A percentile compares a stretch with the other conserved stretches of the same genome.
These are phyloP conservation scores for Myotis planiceps DNA, from an alignment of 2,797 vertebrate species.

Conservation along the genomic window DNA sequence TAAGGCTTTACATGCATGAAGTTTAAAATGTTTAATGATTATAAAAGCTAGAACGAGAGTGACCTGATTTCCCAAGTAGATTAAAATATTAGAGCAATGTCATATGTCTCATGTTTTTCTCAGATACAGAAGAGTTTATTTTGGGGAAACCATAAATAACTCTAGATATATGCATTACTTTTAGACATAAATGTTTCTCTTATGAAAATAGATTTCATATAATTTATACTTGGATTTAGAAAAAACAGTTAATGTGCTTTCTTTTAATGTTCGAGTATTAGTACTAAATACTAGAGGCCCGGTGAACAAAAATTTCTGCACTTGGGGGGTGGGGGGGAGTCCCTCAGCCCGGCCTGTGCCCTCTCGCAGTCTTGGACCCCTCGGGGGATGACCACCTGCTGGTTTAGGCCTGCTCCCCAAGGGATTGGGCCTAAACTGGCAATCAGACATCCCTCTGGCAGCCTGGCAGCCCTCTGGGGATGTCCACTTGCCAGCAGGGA, in stretches of 20 bases:
- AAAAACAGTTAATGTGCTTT: not conserved
- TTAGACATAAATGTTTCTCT: not conserved
- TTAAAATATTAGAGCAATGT: not conserved
- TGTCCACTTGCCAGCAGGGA: too few relatives aligned
- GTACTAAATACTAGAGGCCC: not conserved
- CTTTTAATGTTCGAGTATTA: not conserved
- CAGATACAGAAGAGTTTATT: not conserved
- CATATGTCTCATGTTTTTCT: not conserved
- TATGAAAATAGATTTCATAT: not conserved
- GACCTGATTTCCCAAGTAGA: not conserved
- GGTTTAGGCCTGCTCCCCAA: too few relatives aligned
- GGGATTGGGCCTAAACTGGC: too few relatives aligned
- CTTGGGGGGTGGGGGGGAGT: accelerated
- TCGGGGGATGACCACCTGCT: too few relatives aligned
- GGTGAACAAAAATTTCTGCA: too few relatives aligned
- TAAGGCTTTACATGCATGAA: not conserved
- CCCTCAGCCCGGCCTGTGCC: too few relatives aligned
- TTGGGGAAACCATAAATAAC: not conserved
- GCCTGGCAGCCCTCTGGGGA: too few relatives aligned
- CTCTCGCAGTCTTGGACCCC: too few relatives aligned
- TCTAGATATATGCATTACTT: not conserved
- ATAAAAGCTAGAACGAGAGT: not conserved
- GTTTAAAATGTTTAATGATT: not conserved
- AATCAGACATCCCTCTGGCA: too few relatives aligned
- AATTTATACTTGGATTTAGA: not conserved